phyloP scores from a whole-genome alignment of 92 coral and sea anemone genomes.

The Bergia puertoricense region DNA sequence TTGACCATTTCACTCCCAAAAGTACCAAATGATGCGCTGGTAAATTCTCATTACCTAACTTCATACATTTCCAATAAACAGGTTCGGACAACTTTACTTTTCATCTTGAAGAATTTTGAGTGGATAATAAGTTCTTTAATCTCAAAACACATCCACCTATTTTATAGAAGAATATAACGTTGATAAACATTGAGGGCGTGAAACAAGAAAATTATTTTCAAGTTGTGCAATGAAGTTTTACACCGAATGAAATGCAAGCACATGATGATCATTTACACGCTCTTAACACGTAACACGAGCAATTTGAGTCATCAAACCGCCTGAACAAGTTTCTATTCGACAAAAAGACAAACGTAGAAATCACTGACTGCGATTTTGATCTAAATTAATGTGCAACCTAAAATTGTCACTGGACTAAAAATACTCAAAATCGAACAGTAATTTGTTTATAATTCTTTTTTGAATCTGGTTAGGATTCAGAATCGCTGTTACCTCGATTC shows the following conservation, averaged over 20 bases:
- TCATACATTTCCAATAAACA: too few relatives aligned
- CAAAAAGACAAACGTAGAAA: background rate
- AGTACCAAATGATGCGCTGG: too few relatives aligned
- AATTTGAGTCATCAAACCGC: too few relatives aligned
- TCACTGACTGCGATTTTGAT: too few relatives aligned
- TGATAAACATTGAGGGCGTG: background rate
- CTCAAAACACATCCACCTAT: too few relatives aligned
- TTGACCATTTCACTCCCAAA: too few relatives aligned
- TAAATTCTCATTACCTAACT: too few relatives aligned
- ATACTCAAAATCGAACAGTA: background rate
- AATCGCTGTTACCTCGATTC: conserved; percentile 31
- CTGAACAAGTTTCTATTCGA: background rate
- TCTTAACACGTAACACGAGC: background rate
- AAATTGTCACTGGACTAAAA: background rate
- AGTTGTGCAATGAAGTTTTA: background rate
- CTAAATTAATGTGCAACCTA: background rate
- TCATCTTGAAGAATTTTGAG: too few relatives aligned
- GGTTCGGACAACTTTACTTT: too few relatives aligned
- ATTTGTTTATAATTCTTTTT: background rate
- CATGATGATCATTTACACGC: too few relatives aligned
- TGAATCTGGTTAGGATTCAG: conserved; percentile 3
- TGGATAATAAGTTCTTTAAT: too few relatives aligned
- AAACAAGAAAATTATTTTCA: background rate
- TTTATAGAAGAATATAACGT: too few relatives aligned
- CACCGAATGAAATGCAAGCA: background rate